Evolutionary conservation across 2,113 vertebrate genomes (phyloP).

Genomic region (Vireo altiloquus): DNA sequence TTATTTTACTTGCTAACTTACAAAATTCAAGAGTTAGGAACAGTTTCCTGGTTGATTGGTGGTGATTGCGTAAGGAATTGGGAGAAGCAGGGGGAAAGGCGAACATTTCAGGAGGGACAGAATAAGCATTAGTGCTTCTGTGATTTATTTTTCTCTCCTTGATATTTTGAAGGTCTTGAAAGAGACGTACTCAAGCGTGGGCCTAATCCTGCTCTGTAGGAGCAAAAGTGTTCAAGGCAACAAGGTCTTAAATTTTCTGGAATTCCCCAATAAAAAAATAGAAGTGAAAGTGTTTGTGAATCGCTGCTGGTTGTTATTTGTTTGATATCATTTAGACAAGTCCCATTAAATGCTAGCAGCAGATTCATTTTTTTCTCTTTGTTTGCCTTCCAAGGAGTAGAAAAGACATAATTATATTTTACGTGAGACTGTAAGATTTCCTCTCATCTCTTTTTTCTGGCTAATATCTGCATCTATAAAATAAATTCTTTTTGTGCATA

Average conservation of each 20-base stretch:
- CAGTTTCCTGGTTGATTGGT: constrained; percentile 35
- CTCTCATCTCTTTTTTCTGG: constrained; percentile 43
- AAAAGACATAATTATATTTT: constrained; percentile 68
- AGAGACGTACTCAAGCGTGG: neutral
- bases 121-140: neutral
- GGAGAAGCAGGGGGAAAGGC: neutral
- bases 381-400: constrained; percentile 58
- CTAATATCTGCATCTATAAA: constrained; percentile 60
- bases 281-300: constrained; percentile 50
- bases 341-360: constrained; percentile 64
- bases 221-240: neutral
- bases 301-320: constrained; percentile 41
- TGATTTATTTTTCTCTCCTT: neutral
- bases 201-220: neutral
- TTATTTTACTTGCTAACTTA: constrained; percentile 65
- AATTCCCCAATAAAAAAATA: constrained; percentile 51
- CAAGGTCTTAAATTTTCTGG: constrained; percentile 22
- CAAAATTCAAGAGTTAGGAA: constrained; percentile 48
- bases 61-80: neutral
- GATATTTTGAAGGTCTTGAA: neutral
- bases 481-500: constrained; percentile 57
- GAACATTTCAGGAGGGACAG: neutral
- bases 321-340: constrained; percentile 51
- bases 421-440: constrained; percentile 50
- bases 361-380: constrained; percentile 52